Evolutionary conservation across 2,113 vertebrate species (phyloP), one percentile per base, ranked within the genome.

Genomic region (Zosterops lateralis): DNA sequence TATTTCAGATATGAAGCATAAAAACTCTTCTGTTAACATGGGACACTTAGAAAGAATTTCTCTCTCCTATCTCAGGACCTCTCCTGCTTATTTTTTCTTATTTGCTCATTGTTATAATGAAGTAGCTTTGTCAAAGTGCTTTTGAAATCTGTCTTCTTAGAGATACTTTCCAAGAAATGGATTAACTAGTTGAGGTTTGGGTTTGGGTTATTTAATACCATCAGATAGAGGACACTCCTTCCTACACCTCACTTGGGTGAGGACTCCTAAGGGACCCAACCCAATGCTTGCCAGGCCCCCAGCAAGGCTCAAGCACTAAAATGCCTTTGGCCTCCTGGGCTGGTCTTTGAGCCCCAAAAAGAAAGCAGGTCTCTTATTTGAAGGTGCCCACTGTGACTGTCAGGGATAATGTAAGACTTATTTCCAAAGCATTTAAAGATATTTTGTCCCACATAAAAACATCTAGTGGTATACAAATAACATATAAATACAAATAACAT

Each of bases 351-450:
- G n/a, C 17, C 20, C 26, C 34, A 3, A n/a, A 62, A 83, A 70
- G 36, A 73, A 87, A 81, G 32, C 17, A 68, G 19, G 17, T 60
- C 4, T 18, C 29, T 56, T 42, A 32, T 25, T 73, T 22, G 32
- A 73, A 54, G 40, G 29, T 56, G 48, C 9, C 14, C 32, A 18
- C 22, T 15, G 15, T 40, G 44, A 50, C 58, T 54, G 6, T 47
- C 44, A 68, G 68, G 12, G 28, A 7, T 20, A 81, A 2, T 0
- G 0, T 26, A 25, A 6, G 0, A 19, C 28, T 75, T 74, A 38
- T 71, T 75, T 80, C 38, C 57, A 50, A 73, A 6, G 15, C 2
- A 1, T 60, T 86, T 62, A 54, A 73, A 77, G 44, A 14, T 14
- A 50, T 40, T 79, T 85, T 54, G 26, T 82, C 50, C n/a, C 29